Conservation (phyloP, 2,113 vertebrate species). For the Galbula dea region DNA sequence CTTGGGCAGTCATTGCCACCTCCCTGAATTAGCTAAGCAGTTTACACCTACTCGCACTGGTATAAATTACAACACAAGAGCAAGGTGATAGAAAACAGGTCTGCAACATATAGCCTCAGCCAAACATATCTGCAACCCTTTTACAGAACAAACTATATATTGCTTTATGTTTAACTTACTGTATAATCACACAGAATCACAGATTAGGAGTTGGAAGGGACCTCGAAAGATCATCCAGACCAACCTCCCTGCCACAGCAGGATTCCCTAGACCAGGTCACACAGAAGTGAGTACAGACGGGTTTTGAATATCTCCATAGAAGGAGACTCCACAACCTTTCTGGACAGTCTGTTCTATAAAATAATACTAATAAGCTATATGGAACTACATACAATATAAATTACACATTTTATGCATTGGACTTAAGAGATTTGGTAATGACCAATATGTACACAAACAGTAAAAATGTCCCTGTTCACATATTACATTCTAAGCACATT, state of each 20-base stretch:
- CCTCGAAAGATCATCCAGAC: too few relatives aligned
- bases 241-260: too few relatives aligned
- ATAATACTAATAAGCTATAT: not conserved
- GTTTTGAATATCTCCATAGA: too few relatives aligned
- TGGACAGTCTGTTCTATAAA: too few relatives aligned
- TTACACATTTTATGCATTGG: not conserved
- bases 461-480: not conserved
- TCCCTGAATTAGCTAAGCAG: slow-evolving; percentile 11
- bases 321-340: too few relatives aligned
- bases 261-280: too few relatives aligned
- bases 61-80: not conserved
- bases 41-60: slow-evolving; percentile 40
- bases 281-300: too few relatives aligned
- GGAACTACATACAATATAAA: not conserved
- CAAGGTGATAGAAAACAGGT: not conserved
- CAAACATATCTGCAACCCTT: not conserved
- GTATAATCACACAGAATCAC: too few relatives aligned
- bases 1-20: not conserved
- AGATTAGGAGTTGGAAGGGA: too few relatives aligned
- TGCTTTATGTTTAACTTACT: not conserved
- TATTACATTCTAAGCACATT: not conserved
- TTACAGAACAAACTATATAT: not conserved
- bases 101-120: not conserved
- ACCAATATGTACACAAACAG: fast-evolving
- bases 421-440: not conserved